Evolutionary conservation across 2,888 invertebrate genomes (phyloP).

Genomic region (Agonopterix alstromeriana): DNA sequence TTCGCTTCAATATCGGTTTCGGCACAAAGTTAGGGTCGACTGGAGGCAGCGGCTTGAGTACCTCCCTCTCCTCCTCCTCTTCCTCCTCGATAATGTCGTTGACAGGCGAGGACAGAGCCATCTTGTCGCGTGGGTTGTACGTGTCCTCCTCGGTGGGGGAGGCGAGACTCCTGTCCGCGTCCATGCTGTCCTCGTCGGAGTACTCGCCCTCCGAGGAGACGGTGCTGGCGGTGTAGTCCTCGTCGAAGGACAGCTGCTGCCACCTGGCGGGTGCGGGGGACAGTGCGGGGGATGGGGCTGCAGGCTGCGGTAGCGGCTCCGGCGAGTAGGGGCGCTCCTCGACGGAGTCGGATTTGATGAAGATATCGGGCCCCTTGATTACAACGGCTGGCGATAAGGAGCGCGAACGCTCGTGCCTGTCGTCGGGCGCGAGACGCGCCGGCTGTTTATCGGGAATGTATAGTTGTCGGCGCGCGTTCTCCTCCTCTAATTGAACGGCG

Average conservation of each 20-base stretch:
- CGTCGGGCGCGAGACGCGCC: too few relatives aligned
- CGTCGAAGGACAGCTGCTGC: conserved; percentile 71
- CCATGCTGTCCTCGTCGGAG: conserved; percentile 60
- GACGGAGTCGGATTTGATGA: conserved; percentile 49
- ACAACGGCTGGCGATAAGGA: background rate
- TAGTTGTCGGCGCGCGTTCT: conserved; percentile 20
- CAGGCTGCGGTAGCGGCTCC: too few relatives aligned
- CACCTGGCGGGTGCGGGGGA: conserved; percentile 38
- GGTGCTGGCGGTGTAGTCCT: conserved; percentile 80
- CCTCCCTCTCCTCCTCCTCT: conserved; percentile 71
- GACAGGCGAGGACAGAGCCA: conserved; percentile 32
- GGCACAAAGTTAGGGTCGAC: conserved; percentile 84
- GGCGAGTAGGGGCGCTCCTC: conserved; percentile 20
- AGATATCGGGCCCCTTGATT: conserved; percentile 31
- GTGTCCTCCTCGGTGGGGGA: conserved; percentile 78
- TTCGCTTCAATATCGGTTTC: conserved; percentile 86
- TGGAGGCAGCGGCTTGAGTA: conserved; percentile 78
- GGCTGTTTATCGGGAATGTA: too few relatives aligned
- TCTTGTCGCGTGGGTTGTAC: conserved; percentile 81
- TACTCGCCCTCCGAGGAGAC: conserved; percentile 71
- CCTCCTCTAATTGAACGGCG: conserved; percentile 85
- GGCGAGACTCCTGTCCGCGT: conserved; percentile 38
- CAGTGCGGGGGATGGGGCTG: too few relatives aligned
- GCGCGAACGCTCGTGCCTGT: too few relatives aligned
- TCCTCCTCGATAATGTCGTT: conserved; percentile 41